Conservation (phyloP, 2,113 vertebrate species). For the Ailuropoda melanoleuca region DNA sequence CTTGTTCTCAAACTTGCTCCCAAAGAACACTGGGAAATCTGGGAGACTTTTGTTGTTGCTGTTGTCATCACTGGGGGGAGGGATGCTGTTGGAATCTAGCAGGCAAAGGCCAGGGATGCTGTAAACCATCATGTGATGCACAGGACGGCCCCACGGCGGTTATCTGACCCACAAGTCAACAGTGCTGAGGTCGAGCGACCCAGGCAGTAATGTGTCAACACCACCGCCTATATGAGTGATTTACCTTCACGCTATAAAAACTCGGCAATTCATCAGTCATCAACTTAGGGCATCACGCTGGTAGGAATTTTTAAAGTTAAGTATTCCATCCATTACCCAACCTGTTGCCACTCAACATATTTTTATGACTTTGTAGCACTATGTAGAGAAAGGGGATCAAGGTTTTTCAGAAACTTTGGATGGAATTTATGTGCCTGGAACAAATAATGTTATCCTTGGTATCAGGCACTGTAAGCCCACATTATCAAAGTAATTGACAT, state of each 20-base stretch:
- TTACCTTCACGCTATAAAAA: not conserved
- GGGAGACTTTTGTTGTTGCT: not conserved
- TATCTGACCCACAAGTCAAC: too few relatives aligned
- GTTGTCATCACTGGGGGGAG: not conserved
- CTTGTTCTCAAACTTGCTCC: not conserved
- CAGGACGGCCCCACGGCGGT: fast-evolving
- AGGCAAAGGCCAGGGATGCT: not conserved
- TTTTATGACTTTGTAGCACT: not conserved
- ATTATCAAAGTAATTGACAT: not conserved
- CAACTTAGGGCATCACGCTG: not conserved
- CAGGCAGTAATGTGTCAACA: not conserved
- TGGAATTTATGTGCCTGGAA: not conserved
- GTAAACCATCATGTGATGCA: not conserved
- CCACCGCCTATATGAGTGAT: fast-evolving
- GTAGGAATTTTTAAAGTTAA: not conserved
- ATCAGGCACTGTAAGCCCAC: not conserved
- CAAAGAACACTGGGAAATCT: too few relatives aligned
- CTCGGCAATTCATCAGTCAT: too few relatives aligned
- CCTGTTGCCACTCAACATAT: not conserved
- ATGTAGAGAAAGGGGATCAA: not conserved
- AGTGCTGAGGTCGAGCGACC: not conserved
- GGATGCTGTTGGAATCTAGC: too few relatives aligned
- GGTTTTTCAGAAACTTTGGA: not conserved
- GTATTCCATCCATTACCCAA: not conserved
- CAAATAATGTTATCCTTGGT: not conserved